These are phyloP conservation scores for Brachymystax lenok DNA, from an alignment of 2,797 vertebrate genomes.

Conservation along the genomic window DNA sequence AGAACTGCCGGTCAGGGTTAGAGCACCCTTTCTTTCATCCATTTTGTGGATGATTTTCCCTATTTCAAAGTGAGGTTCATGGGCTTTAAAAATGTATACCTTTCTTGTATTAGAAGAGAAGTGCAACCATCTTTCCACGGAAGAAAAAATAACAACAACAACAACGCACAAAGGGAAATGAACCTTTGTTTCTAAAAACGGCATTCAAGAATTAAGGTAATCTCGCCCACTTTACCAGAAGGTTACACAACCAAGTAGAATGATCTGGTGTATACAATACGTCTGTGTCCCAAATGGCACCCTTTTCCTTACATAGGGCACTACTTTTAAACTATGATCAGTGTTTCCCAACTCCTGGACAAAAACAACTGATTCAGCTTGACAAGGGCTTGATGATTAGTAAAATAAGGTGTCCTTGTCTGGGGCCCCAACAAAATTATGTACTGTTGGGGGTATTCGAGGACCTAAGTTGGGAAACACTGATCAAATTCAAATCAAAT, in stretches of 20 bases:
- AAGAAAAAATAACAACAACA: neutral
- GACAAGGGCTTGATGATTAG: too few species aligned
- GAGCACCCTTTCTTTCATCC: conserved; percentile 7
- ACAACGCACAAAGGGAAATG: conserved; percentile 18
- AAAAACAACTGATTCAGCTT: too few species aligned
- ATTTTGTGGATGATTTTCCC: conserved; percentile 9
- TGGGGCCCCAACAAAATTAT: too few species aligned
- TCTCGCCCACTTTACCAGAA: conserved; percentile 36
- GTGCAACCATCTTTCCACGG: conserved; percentile 2
- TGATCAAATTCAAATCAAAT: too few species aligned
- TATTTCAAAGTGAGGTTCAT: conserved; percentile 12
- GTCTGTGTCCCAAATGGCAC: neutral
- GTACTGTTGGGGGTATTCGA: too few species aligned
- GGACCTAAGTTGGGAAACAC: too few species aligned
- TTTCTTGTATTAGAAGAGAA: conserved; percentile 20
- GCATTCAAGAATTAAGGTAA: conserved; percentile 30
- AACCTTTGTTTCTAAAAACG: neutral
- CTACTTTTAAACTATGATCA: neutral
- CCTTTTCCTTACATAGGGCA: neutral
- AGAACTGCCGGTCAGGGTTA: neutral
- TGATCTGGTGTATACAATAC: neutral
- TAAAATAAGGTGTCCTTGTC: too few species aligned
- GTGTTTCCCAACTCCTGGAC: too few species aligned
- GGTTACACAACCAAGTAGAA: conserved; percentile 25
- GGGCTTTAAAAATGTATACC: conserved; percentile 37